These are phyloP conservation scores for Sceloporus tristichus DNA, from an alignment of 2,113 vertebrate genomes.

Conservation along the genomic window DNA sequence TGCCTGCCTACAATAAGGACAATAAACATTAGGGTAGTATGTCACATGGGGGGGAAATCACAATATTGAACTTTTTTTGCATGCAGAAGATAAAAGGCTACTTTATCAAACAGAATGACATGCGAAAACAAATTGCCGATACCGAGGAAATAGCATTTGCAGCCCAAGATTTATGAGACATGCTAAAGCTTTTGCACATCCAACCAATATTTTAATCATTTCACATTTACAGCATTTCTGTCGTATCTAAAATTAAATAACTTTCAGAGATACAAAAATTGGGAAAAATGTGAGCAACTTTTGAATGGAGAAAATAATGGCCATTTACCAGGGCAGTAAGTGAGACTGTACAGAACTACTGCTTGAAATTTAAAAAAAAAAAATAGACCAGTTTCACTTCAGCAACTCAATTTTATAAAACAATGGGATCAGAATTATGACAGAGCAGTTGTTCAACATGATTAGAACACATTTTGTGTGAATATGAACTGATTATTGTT, in stretches of 20 bases:
- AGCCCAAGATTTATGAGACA: conserved; percentile 53
- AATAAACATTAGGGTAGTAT: conserved; percentile 65
- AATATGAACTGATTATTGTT: background rate
- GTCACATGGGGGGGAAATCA: conserved; percentile 54
- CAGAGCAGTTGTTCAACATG: background rate
- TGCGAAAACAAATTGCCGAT: conserved; percentile 59
- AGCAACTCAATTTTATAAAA: conserved; percentile 33
- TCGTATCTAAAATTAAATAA: conserved; percentile 33
- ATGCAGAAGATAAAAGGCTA: conserved; percentile 55
- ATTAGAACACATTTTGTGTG: background rate
- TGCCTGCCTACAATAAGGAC: conserved; percentile 85
- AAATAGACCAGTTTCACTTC: background rate
- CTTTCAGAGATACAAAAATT: conserved; percentile 46
- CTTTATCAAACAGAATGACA: conserved; percentile 48
- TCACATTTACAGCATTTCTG: conserved; percentile 26
- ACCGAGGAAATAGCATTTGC: conserved; percentile 60
- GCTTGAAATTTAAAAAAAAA: conserved; percentile 31
- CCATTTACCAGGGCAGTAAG: background rate
- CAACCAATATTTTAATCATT: background rate
- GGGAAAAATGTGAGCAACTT: background rate
- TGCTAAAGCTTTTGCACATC: conserved; percentile 47
- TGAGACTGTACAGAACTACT: background rate
- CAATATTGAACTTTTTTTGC: conserved; percentile 48
- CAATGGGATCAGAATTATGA: background rate
- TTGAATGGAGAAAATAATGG: conserved; percentile 9